phyloP scores from a whole-genome alignment of 1,140 invertebrate genomes.

The Zeugodacus cucurbitae region DNA sequence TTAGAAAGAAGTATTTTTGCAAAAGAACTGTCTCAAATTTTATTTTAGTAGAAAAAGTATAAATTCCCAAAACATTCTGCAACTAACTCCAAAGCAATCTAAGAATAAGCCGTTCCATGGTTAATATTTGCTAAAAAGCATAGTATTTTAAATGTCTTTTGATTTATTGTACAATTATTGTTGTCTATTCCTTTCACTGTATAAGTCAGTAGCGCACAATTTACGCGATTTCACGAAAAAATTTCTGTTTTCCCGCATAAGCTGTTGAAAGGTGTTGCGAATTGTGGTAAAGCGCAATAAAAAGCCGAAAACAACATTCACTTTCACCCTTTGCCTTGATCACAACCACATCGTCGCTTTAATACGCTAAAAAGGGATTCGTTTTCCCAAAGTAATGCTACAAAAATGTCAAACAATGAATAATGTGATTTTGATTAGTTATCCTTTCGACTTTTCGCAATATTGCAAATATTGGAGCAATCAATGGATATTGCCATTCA shows the following conservation, averaged over 20 bases:
- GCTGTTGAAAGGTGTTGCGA: slow-evolving; percentile 5
- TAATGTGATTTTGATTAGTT: slow-evolving; percentile 31
- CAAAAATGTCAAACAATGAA: background rate
- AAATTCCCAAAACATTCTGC: no score
- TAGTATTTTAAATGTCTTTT: no score
- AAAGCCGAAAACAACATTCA: background rate
- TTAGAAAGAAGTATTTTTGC: no score
- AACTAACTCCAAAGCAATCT: no score
- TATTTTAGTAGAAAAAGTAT: no score
- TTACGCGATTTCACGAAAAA: background rate
- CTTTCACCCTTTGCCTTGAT: background rate
- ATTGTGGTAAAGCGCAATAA: background rate
- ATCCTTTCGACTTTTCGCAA: slow-evolving; percentile 9
- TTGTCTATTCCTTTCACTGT: no score
- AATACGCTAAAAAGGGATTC: background rate
- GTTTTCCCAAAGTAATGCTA: slow-evolving; percentile 8
- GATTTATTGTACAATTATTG: no score
- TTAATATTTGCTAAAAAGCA: no score
- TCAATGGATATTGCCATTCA: background rate
- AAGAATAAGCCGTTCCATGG: no score
- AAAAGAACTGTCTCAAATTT: no score
- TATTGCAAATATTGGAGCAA: background rate
- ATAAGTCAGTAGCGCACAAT: background rate
- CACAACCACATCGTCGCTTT: background rate
- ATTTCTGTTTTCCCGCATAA: background rate